A percentile compares a stretch with the other conserved stretches of the same genome.
Conservation (phyloP, 1,140 invertebrate genomes). For the Pomacea maculata region DNA sequence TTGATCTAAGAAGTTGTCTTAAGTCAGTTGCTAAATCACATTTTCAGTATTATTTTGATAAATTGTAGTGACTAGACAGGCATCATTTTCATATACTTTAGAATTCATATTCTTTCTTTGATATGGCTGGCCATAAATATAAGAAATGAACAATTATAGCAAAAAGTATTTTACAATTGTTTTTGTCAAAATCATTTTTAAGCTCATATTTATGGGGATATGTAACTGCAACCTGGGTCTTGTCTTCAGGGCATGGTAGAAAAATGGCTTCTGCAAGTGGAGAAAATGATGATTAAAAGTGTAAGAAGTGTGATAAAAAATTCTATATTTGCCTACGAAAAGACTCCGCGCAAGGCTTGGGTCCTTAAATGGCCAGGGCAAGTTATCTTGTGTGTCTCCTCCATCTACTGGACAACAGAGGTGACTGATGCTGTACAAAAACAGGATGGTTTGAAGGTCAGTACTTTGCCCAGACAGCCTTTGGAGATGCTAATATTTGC, state of each 20-base stretch:
- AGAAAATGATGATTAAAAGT: slow-evolving; percentile 64
- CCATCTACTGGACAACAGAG: slow-evolving; percentile 64
- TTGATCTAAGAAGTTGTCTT: no score
- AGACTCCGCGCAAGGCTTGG: slow-evolving; percentile 60
- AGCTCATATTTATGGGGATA: background rate
- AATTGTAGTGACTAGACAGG: background rate
- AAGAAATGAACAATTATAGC: background rate
- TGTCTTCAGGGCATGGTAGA: slow-evolving; percentile 66
- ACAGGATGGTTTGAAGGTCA: slow-evolving; percentile 55
- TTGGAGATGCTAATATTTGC: background rate
- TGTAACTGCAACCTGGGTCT: background rate
- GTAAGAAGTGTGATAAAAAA: slow-evolving; percentile 62
- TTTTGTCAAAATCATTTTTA: background rate
- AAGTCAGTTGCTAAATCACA: no score
- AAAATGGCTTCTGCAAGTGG: slow-evolving; percentile 67
- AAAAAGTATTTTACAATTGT: background rate
- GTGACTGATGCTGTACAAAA: slow-evolving; percentile 59
- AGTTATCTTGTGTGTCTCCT: slow-evolving; percentile 61
- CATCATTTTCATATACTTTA: background rate
- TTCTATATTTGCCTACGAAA: slow-evolving; percentile 54
- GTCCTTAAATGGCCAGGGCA: slow-evolving; percentile 67
- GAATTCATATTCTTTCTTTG: background rate
- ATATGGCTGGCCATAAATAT: background rate
- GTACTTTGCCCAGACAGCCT: background rate
- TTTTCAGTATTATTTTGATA: no score